Base-by-base conservation (phyloP, 2,888 invertebrate species). In the Brenthis hecate region DNA sequence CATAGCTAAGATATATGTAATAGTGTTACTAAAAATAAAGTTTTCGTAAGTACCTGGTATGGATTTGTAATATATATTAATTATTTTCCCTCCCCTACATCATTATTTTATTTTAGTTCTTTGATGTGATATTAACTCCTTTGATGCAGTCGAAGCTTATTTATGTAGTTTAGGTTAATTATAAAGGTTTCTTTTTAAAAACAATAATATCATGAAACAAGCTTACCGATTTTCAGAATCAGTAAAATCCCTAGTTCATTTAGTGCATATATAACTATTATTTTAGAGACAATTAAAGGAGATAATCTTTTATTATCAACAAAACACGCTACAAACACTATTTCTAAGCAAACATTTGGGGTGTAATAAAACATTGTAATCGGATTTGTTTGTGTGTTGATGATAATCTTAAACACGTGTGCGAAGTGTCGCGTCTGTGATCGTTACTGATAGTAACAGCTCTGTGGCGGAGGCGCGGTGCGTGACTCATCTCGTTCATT, bases 381-480 rank as follows among this genome's bases (percentile, higher is more conserved):
- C n/a, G 54, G 61, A 47, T 55, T 63, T 53, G 14, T 14, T 36
- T 16, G 23, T 48, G 55, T 23, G 69, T 72, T 72, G 51, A 74
- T 73, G 71, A 69, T 85, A 85, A 88, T 83, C 80, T 78, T 71
- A 76, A 84, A 81, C 85, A 87, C 79, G 81, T 87, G 87, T 78
- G 76, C 73, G 69, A 73, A 75, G 76, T 87, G 87, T 85, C 88
- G 79, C 77, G 73, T 91, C 89, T 90, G 88, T 76, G 79, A 64
- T 71, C 69, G 73, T 74, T 79, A 75, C 74, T 76, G 73, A 80
- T 85, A 85, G 87, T 88, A 87, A 84, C 84, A 82, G 86, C 80
- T 90, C 89, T 89, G 78, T 89, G 91, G 77, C 78, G 90, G 87
- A 87, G 88, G 89, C 86, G 87, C 88, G 89, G 88, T 85, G 89